Base-by-base conservation (phyloP, 2,888 invertebrate genomes). In the Pandemis corylana region DNA sequence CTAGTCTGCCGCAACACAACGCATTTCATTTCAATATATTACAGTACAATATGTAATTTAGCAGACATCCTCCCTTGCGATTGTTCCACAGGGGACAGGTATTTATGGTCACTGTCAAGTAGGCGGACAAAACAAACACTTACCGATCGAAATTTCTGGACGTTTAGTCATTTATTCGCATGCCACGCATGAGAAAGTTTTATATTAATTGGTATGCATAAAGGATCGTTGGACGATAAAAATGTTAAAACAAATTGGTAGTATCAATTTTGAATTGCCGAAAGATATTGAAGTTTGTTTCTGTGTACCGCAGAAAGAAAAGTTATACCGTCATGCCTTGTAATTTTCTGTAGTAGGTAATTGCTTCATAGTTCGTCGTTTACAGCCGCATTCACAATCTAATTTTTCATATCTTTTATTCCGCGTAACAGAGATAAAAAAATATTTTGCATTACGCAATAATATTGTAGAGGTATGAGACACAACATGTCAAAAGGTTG, bases 11-110 rank as follows among this genome's bases (percentile, higher is more conserved):
- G 82, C 86, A 86, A 83, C 82, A 85, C 85, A 84, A 88, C 86
- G 87, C 88, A 89, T 92, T 92, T 93, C 88, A 93, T 94, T 93
- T 92, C 84, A 90, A 92, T 91, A 88, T 86, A 90, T 88, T 86
- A 88, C 80, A 80, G 85, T 84, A 90, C 89, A 89, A 90, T 91
- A 89, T 88, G 88, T 90, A 90, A 92, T 92, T 93, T 90, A 89
- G 85, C 87, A 89, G 85, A 89, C 84, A 90, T 92, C 89, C 82
- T 92, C 89, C 82, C 80, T 78, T 76, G 77, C 79, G 79, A 77
- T 82, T 79, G 82, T 81, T 77, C 70, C 78, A 78, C 78, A 73
- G 78, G 78, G 80, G 86, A 82, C 88, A 87, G 85, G 86, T 90
- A 88, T 88, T 85, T 84, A 87, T 87, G 75, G 82, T 62, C 28